A percentile compares a stretch with the other conserved stretches of the same genome.
Evolutionary conservation across 1,140 invertebrate genomes (phyloP).

Genomic region (Ctenoplectra terminalis): DNA sequence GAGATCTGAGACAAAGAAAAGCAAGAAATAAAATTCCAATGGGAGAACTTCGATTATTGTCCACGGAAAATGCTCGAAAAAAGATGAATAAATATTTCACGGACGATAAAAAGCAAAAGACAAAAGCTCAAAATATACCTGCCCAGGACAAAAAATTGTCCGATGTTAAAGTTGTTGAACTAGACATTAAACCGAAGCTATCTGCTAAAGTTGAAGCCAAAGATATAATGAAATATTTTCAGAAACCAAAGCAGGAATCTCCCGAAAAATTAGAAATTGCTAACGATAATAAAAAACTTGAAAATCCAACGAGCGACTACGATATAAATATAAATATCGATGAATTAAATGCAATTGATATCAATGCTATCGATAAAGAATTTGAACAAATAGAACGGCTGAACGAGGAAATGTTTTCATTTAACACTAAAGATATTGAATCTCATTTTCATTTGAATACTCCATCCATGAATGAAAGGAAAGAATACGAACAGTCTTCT

Average conservation of each 20-base stretch:
- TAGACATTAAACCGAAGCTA: constrained; percentile 74
- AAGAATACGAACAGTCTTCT: background rate
- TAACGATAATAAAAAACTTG: background rate
- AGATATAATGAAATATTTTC: constrained; percentile 79
- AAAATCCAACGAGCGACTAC: background rate
- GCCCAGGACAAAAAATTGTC: constrained; percentile 23
- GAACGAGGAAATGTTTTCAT: background rate
- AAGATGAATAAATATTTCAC: constrained; percentile 79
- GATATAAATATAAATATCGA: constrained; percentile 1
- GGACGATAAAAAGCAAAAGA: constrained; percentile 23
- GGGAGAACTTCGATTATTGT: constrained; percentile 73
- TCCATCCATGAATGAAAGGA: background rate
- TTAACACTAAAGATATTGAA: background rate
- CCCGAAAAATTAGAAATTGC: constrained; percentile 4
- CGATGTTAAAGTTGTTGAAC: constrained; percentile 58
- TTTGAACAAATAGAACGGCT: constrained; percentile 52
- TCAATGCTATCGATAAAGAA: constrained; percentile 27
- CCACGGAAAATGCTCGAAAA: constrained; percentile 73
- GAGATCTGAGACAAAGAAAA: constrained; percentile 75
- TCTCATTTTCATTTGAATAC: constrained; percentile 14
- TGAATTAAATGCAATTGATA: constrained; percentile 22
- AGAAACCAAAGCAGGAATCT: constrained; percentile 23
- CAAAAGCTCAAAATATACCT: background rate
- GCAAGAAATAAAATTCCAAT: constrained; percentile 71
- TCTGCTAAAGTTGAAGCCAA: constrained; percentile 74